Evolutionary conservation across 2,888 invertebrate genomes (phyloP), one percentile per base, ranked within the genome.

Genomic region (Epirrhoe tristata): DNA sequence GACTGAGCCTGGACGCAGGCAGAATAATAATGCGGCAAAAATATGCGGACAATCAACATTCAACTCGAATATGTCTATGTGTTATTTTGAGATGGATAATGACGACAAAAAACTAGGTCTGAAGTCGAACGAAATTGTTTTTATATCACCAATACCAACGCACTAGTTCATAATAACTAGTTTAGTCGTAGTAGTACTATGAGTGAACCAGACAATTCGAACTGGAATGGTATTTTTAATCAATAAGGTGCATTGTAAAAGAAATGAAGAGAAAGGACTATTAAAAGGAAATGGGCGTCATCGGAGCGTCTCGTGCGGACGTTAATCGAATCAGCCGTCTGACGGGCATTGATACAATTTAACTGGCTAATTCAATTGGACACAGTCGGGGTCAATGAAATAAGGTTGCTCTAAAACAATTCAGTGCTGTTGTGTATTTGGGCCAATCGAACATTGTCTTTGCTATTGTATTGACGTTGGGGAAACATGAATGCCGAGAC

Each of bases 261-360:
- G 66, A 70, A 74, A 75, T 68, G 64, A 72, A 74, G 74, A 73
- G 73, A 79, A 74, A 75, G 77, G 79, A 77, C 76, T 77, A 77
- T 77, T 76, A 77, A 78, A 81, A 81, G 77, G 81, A 79, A 78
- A 81, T 76, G 77, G 70, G 75, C 71, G 77, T 80, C 80, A 77
- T 68, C 72, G 77, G 73, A 84, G 80, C 86, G 83, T 86, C 81
- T 80, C 85, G 78, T 78, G 81, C 77, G 80, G 81, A 77, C 74
- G 75, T 81, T 90, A 90, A 91, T 91, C 86, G 88, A 91, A 87
- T 92, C 90, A 92, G 84, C 70, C 84, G 84, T 83, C 85, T 79
- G 81, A 82, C 84, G 79, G 80, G 78, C 89, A 91, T 88, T 92
- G 89, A 91, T 90, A 91, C 91, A 90, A 92, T 91, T 92, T 88